Conservation (phyloP, 2,888 invertebrate species). For the Pterostichus madidus region DNA sequence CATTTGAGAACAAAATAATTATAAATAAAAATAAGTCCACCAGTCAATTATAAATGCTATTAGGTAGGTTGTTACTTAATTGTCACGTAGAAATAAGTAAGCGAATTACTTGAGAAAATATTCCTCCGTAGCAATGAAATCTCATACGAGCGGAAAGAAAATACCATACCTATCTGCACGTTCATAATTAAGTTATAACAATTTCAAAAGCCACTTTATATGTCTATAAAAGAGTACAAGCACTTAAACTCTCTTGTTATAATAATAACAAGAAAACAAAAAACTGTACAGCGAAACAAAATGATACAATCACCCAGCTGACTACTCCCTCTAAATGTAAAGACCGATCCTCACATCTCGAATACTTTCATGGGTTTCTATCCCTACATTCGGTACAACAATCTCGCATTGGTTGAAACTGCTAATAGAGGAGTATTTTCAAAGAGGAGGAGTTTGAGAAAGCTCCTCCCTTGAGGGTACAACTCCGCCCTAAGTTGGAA, state of each 20-base stretch:
- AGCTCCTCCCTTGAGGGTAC: background rate
- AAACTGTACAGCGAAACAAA: conserved; percentile 73
- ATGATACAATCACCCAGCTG: conserved; percentile 70
- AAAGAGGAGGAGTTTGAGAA: conserved; percentile 56
- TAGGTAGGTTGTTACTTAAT: too few relatives aligned
- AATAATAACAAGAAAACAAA: conserved; percentile 75
- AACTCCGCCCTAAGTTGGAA: conserved; percentile 19
- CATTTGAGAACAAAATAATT: too few relatives aligned
- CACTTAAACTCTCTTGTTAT: conserved; percentile 75
- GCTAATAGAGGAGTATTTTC: conserved; percentile 67
- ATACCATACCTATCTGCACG: background rate
- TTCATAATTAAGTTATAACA: conserved; percentile 76
- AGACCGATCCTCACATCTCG: too few relatives aligned
- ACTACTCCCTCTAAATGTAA: conserved; percentile 45
- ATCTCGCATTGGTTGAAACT: conserved; percentile 68
- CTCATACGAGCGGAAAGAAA: too few relatives aligned
- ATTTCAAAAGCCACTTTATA: conserved; percentile 75
- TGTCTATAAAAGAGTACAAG: conserved; percentile 76
- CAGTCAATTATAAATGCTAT: too few relatives aligned
- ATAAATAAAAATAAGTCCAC: too few relatives aligned
- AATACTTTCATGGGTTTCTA: conserved; percentile 66
- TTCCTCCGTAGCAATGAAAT: too few relatives aligned
- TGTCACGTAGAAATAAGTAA: too few relatives aligned
- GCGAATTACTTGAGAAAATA: too few relatives aligned
- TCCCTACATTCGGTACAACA: conserved; percentile 69